Percentiles rank a stretch among this genome's conserved stretches.
phyloP scores from a whole-genome alignment of 1,140 invertebrate species.

The Rhyzopertha dominica region DNA sequence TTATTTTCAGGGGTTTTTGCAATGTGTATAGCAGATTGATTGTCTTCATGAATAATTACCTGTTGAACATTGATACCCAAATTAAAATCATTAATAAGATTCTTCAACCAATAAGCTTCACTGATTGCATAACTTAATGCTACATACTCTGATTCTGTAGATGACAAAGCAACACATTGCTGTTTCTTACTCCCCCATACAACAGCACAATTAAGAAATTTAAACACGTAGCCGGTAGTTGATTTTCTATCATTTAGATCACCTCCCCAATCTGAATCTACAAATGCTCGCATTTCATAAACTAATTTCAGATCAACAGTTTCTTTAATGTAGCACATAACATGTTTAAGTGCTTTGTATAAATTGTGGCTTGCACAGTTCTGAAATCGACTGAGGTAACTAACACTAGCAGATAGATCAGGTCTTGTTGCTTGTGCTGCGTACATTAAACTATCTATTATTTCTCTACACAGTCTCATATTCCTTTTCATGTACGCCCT shows the following conservation, averaged over 20 bases:
- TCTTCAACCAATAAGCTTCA: too few relatives aligned
- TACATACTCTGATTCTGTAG: conserved; percentile 38
- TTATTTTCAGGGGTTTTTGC: too few relatives aligned
- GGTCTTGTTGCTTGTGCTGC: conserved; percentile 28
- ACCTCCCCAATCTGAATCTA: conserved; percentile 40
- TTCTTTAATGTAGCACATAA: conserved; percentile 35
- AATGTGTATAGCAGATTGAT: too few relatives aligned
- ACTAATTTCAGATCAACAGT: conserved; percentile 21
- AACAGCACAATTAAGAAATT: conserved; percentile 26
- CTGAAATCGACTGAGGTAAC: conserved; percentile 33
- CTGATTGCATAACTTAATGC: too few relatives aligned
- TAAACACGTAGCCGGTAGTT: conserved; percentile 26
- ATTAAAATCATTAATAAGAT: too few relatives aligned
- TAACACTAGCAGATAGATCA: conserved; percentile 28
- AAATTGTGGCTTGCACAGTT: conserved; percentile 19
- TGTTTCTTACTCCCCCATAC: conserved; percentile 43
- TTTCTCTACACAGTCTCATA: too few relatives aligned
- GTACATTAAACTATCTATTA: conserved; percentile 36
- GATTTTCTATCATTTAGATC: conserved; percentile 26
- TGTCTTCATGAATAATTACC: too few relatives aligned
- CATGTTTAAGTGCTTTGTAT: conserved; percentile 26
- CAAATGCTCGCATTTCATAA: conserved; percentile 30
- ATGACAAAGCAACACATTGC: conserved; percentile 33
- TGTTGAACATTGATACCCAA: too few relatives aligned
- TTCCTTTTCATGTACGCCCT: too few relatives aligned